A percentile compares a stretch with the other conserved stretches of the same genome.
Conservation (phyloP, 2,888 invertebrate genomes). For the Anthoptus insignis region DNA sequence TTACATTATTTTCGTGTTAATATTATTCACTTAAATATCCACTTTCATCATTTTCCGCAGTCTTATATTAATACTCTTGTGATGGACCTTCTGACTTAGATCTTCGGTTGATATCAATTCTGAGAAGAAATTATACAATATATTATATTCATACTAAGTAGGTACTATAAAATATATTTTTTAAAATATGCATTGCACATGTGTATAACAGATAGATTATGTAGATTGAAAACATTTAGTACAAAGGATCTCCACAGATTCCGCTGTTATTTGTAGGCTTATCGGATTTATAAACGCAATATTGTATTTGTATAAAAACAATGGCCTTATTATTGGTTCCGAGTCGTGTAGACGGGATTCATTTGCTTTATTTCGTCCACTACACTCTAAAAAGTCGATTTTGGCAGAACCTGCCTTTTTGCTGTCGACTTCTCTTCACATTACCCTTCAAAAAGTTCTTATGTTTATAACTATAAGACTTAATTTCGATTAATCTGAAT, state of each 20-base stretch:
- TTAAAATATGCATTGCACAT: no score
- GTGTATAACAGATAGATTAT: no score
- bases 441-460: slow-evolving; percentile 4
- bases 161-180: no score
- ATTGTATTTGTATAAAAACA: slow-evolving; percentile 87
- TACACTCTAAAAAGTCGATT: slow-evolving; percentile 65
- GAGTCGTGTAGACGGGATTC: slow-evolving; percentile 66
- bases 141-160: no score
- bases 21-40: no score
- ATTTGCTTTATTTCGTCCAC: slow-evolving; percentile 65
- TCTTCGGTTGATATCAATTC: no score
- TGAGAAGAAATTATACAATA: no score
- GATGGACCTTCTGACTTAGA: no score
- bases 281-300: slow-evolving; percentile 86
- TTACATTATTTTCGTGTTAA: no score
- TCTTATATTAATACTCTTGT: no score
- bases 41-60: no score
- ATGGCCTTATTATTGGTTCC: slow-evolving; percentile 85
- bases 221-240: no score
- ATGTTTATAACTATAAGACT: slow-evolving; percentile 3
- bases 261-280: slow-evolving; percentile 71
- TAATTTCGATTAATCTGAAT: slow-evolving; percentile 1
- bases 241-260: slow-evolving; percentile 57
- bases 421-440: slow-evolving; percentile 16
- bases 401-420: slow-evolving; percentile 47